A percentile compares a stretch with the other conserved stretches of the same genome.
phyloP scores from a whole-genome alignment of 2,797 vertebrate species.

The Anomalospiza imberbis region DNA sequence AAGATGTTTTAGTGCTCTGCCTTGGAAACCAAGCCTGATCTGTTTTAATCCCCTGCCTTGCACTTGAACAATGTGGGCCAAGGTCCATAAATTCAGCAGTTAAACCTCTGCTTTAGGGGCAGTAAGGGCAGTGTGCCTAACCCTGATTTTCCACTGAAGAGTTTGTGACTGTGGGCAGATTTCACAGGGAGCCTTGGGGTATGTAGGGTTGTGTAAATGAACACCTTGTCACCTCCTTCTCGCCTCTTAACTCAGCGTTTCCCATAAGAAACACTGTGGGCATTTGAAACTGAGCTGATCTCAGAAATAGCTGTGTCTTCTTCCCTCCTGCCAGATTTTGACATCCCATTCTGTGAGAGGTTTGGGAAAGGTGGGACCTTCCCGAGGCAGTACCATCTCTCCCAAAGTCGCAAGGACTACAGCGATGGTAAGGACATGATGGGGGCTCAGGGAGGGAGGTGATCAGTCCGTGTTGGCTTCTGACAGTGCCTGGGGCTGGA shows the following conservation, averaged over 20 bases:
- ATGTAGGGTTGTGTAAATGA: not conserved
- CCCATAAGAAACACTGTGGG: not conserved
- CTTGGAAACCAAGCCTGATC: not conserved
- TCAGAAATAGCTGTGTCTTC: not conserved
- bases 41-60: not conserved
- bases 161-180: not conserved
- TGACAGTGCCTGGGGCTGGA: not conserved
- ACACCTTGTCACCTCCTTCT: not conserved
- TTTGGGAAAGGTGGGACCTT: constrained; percentile 92
- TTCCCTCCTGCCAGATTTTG: constrained; percentile 59
- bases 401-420: constrained; percentile 89
- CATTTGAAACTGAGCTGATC: not conserved
- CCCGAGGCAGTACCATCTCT: constrained; percentile 88
- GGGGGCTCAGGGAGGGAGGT: not conserved
- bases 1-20: not conserved
- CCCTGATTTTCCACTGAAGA: not conserved
- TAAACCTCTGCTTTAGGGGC: not conserved
- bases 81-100: not conserved
- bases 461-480: fast-evolving
- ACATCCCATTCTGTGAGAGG: constrained; percentile 69
- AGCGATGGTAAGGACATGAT: constrained; percentile 80
- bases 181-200: not conserved
- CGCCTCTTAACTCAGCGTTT: not conserved
- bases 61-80: not conserved
- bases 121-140: not conserved